Evolutionary conservation across 1,140 invertebrate species (phyloP).

Genomic region (Drosophila equinoxialis): DNA sequence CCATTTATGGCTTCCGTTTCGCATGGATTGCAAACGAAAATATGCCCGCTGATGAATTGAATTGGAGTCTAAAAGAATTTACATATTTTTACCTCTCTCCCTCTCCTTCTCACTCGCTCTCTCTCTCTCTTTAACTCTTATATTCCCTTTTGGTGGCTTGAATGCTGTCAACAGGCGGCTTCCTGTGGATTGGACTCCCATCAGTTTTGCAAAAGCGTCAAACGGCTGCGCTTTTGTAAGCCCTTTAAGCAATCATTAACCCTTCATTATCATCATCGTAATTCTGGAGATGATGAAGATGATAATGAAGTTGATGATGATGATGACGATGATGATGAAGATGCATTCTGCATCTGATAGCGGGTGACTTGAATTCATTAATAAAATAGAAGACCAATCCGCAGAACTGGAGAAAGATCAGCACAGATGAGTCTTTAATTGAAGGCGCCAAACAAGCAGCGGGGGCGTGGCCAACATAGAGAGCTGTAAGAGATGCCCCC

Average conservation of each 20-base stretch:
- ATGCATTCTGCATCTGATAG: constrained; percentile 30
- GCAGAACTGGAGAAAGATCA: neutral
- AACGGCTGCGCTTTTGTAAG: constrained; percentile 24
- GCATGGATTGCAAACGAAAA: constrained; percentile 33
- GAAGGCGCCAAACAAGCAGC: constrained; percentile 65
- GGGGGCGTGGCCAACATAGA: constrained; percentile 29
- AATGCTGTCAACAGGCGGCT: constrained; percentile 9
- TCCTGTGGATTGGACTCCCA: constrained; percentile 26
- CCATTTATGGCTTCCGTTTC: constrained; percentile 76
- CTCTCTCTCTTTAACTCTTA: neutral
- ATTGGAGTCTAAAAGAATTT: neutral
- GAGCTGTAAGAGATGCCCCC: constrained; percentile 8
- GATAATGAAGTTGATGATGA: neutral
- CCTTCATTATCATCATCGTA: constrained; percentile 1
- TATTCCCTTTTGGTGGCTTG: neutral
- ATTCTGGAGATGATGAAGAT: neutral
- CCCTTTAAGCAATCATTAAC: constrained; percentile 23
- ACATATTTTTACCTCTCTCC: neutral
- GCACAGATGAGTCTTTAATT: constrained; percentile 46
- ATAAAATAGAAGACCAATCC: constrained; percentile 1
- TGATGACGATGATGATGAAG: constrained; percentile 1
- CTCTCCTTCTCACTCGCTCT: neutral
- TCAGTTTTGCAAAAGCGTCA: constrained; percentile 16
- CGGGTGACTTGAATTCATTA: constrained; percentile 29
- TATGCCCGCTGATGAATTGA: constrained; percentile 21